Evolutionary conservation across 2,797 vertebrate species (phyloP), one percentile per base, ranked within the genome.

Genomic region (Sardinella longiceps): DNA sequence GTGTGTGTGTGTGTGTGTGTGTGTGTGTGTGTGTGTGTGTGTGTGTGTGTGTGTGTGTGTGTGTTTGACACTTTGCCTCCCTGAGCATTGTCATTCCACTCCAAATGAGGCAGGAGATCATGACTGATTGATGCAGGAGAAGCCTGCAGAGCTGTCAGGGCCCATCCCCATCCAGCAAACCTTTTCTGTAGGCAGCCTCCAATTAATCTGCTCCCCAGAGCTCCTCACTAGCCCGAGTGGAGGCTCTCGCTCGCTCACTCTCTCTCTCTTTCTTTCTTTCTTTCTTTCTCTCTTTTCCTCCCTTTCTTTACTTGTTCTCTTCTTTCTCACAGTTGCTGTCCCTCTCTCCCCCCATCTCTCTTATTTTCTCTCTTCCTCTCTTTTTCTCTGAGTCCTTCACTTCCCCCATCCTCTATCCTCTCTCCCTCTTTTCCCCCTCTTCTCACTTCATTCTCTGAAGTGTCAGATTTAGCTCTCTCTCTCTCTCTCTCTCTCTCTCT

Each of bases 181-280:
- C 87, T 88, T 83, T 74, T 87, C 87, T 80, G 82, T 80, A 85
- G 80, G 86, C 48, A 82, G 83, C 18, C 46, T 80, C 86, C 87
- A 89, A 89, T 89, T 89, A 86, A 89, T 89, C 81, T 83, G 81
- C 85, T 89, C 84, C 88, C 86, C 46, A 80, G 85, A 85, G 88
- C 84, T 81, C 30, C 81, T 80, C 60, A 74, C 66, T 23, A 37
- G 66, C 66, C 14, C 2, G 33, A 74, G 66, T 37, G 7, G 60
- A 66, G 28, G 60, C 60, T 82, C 30, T 46, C 80, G 80, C 23
- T 9, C 81, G 20, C 28, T 53, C 20, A 18, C 77, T 80, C 60
- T 45, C 18, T 81, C 58, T 30, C 51, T 60, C 18, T 45, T 63
- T 48, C 58, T 85, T 80, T 23, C 23, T 33, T 3, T 56, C 2